Conservation (phyloP, 1,140 invertebrate species). For the Matsumurasca onukii region DNA sequence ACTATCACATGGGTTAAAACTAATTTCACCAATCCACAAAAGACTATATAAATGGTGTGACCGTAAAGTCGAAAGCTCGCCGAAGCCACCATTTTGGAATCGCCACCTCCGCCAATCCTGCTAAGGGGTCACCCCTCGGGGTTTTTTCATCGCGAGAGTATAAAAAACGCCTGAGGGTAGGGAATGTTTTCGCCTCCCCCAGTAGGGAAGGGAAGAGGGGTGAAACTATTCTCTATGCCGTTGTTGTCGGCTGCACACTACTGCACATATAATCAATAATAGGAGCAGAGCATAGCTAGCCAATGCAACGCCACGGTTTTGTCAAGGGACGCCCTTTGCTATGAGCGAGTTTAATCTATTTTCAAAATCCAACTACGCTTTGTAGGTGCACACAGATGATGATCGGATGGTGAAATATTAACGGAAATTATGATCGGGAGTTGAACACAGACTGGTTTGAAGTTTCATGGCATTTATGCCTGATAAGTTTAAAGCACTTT, state of each 20-base stretch:
- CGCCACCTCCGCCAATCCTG: conserved; percentile 7
- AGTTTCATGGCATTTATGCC: too few species aligned
- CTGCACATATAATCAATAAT: conserved; percentile 30
- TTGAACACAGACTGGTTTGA: not conserved
- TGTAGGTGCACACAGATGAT: not conserved
- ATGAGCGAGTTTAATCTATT: conserved; percentile 19
- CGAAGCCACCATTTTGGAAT: conserved; percentile 17
- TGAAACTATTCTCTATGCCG: conserved; percentile 13
- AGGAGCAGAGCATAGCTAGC: conserved; percentile 30
- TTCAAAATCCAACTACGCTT: conserved; percentile 5
- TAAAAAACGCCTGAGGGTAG: conserved; percentile 21
- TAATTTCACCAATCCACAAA: too few species aligned
- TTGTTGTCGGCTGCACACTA: too few species aligned
- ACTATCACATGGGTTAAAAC: too few species aligned
- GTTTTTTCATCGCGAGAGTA: conserved; percentile 3
- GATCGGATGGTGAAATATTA: not conserved
- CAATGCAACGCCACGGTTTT: conserved; percentile 3
- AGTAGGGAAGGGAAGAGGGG: conserved; percentile 3
- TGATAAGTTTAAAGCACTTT: too few species aligned
- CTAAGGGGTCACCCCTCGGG: conserved; percentile 5
- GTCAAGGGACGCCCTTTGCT: conserved; percentile 11
- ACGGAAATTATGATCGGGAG: not conserved
- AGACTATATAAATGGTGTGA: too few species aligned
- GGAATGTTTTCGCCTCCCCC: not conserved
- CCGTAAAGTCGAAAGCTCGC: too few species aligned